Evolutionary conservation across 2,113 vertebrate species (phyloP).

Genomic region (Lutjanus erythropterus): DNA sequence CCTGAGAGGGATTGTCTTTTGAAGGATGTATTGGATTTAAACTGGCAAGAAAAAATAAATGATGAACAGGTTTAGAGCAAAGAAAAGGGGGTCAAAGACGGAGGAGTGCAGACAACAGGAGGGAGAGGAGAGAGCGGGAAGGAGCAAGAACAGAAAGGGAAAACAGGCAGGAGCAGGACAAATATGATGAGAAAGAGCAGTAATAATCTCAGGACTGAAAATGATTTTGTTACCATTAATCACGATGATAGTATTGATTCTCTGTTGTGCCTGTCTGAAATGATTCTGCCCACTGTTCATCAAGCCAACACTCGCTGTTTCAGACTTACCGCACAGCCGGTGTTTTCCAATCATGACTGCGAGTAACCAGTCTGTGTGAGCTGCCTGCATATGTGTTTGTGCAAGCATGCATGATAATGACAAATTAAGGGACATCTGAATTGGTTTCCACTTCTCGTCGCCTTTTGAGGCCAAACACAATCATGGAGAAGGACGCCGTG

Average conservation of each 20-base stretch:
- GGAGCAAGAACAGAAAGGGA: not conserved
- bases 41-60: not conserved
- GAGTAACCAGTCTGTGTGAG: slow-evolving; percentile 53
- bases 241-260: slow-evolving; percentile 48
- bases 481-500: not conserved
- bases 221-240: slow-evolving; percentile 60
- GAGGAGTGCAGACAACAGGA: slow-evolving; percentile 34
- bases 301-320: slow-evolving; percentile 32
- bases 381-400: slow-evolving; percentile 33
- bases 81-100: slow-evolving; percentile 62
- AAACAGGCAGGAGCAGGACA: not conserved
- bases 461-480: slow-evolving; percentile 18
- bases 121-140: not conserved
- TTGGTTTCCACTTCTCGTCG: slow-evolving; percentile 15
- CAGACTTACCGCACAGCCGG: slow-evolving; percentile 14
- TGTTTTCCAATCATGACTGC: slow-evolving; percentile 65
- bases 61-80: slow-evolving; percentile 44
- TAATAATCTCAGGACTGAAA: slow-evolving; percentile 45
- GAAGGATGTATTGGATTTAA: slow-evolving; percentile 59
- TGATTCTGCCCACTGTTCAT: slow-evolving; percentile 47
- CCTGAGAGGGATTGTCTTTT: slow-evolving; percentile 46
- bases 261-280: slow-evolving; percentile 50
- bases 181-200: slow-evolving; percentile 29
- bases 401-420: slow-evolving; percentile 46
- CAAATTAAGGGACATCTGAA: slow-evolving; percentile 63